A percentile compares a stretch with the other conserved stretches of the same genome.
Evolutionary conservation across 2,888 invertebrate species (phyloP).

Genomic region (Artemia sinica): DNA sequence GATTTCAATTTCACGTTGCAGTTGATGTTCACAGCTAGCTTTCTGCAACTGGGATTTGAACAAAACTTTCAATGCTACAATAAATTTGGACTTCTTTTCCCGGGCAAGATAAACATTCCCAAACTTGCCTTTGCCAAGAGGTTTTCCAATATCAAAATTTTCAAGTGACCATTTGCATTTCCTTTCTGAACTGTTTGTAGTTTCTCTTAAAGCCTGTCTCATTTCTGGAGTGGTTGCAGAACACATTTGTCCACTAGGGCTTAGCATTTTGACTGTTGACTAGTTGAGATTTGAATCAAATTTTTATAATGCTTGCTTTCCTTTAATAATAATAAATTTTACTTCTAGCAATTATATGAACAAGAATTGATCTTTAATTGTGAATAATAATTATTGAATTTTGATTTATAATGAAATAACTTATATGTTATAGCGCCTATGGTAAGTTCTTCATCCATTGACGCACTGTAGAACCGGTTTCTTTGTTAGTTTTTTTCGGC

Average conservation of each 20-base stretch:
- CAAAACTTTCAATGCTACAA: conserved; percentile 70
- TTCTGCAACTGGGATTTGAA: conserved; percentile 76
- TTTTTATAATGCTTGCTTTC: no score
- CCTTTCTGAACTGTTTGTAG: conserved; percentile 31
- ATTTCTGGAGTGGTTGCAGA: conserved; percentile 7
- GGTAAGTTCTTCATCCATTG: no score
- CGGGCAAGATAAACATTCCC: conserved; percentile 89
- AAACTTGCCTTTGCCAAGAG: conserved; percentile 89
- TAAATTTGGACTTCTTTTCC: conserved; percentile 65
- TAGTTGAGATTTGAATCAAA: no score
- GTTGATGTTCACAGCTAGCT: conserved; percentile 77
- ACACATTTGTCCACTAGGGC: background rate
- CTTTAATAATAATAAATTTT: no score
- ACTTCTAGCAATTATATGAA: no score
- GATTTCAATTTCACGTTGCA: conserved; percentile 89
- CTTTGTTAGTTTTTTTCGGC: no score
- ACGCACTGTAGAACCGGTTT: no score
- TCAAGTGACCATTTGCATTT: conserved; percentile 49
- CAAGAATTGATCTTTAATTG: no score
- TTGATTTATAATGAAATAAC: no score
- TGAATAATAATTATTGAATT: no score
- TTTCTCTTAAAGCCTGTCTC: conserved; percentile 1
- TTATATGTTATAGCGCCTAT: no score
- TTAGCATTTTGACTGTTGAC: no score
- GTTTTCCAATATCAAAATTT: conserved; percentile 71